A percentile compares a stretch with the other conserved stretches of the same genome.
Conservation (phyloP, 2,113 vertebrate species). For the Ageneiosus marmoratus region DNA sequence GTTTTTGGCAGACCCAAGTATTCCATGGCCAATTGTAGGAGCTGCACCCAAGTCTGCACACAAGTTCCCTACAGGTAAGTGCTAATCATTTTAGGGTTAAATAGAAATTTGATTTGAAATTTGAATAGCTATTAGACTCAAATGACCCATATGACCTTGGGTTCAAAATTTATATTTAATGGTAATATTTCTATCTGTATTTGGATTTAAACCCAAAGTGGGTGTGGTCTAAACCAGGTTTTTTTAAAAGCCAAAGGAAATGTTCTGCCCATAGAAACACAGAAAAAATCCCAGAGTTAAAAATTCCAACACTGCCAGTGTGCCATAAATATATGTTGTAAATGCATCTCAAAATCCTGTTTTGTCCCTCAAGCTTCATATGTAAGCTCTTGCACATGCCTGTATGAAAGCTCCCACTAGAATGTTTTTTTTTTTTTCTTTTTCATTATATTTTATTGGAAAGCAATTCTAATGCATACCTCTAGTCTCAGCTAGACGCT, state of each 20-base stretch:
- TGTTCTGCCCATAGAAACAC: neutral
- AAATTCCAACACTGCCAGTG: neutral
- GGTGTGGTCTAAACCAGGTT: neutral
- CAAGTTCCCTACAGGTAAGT: neutral
- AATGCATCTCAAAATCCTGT: neutral
- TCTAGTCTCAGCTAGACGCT: neutral
- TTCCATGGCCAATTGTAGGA: neutral
- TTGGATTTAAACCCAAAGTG: neutral
- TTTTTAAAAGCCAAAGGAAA: neutral
- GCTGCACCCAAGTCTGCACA: neutral
- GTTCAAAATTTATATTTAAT: neutral
- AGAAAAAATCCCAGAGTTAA: neutral
- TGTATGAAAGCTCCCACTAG: neutral
- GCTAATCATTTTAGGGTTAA: neutral
- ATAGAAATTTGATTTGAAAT: neutral
- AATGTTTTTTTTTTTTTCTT: neutral
- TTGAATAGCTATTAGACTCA: neutral
- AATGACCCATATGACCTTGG: neutral
- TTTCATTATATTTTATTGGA: neutral
- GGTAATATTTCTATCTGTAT: neutral
- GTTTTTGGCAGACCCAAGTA: neutral
- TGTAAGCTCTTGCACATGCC: neutral
- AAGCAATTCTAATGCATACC: neutral
- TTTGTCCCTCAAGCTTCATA: neutral
- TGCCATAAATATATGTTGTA: neutral